phyloP scores from a whole-genome alignment of 1,140 invertebrate species.

The Andricus grossulariae region DNA sequence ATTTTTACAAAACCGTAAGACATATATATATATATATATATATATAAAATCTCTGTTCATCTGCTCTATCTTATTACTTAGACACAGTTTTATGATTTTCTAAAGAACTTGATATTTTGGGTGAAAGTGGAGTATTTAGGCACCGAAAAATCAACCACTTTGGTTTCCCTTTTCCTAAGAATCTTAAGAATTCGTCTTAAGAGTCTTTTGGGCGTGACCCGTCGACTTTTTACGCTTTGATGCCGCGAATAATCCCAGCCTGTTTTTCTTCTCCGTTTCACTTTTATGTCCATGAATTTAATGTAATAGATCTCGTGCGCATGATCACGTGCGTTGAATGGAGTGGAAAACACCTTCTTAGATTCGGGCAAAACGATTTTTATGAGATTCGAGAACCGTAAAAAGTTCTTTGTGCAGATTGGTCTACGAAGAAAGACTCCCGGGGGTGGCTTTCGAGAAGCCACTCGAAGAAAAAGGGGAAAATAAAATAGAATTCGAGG shows the following conservation, averaged over 20 bases:
- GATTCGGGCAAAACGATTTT: conserved; percentile 36
- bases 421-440: conserved; percentile 32
- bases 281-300: conserved; percentile 8
- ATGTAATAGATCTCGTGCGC: conserved; percentile 29
- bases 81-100: neutral
- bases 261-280: conserved; percentile 13
- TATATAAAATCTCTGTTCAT: neutral
- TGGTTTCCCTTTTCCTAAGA: conserved; percentile 8
- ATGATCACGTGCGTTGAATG: conserved; percentile 33
- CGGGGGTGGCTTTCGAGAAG: conserved; percentile 18
- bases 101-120: neutral
- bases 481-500: conserved; percentile 12
- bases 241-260: conserved; percentile 26
- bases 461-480: conserved; percentile 35
- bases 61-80: neutral
- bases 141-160: neutral
- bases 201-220: conserved; percentile 34
- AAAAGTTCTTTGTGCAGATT: conserved; percentile 40
- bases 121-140: conserved; percentile 22
- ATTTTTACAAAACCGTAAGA: too few species aligned
- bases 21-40: too few species aligned
- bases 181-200: neutral
- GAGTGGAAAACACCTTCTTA: conserved; percentile 14
- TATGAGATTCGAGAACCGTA: conserved; percentile 40
- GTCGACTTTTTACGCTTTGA: conserved; percentile 36